Base-by-base conservation (phyloP, 2,113 vertebrate genomes). In the Phyllostomus discolor region DNA sequence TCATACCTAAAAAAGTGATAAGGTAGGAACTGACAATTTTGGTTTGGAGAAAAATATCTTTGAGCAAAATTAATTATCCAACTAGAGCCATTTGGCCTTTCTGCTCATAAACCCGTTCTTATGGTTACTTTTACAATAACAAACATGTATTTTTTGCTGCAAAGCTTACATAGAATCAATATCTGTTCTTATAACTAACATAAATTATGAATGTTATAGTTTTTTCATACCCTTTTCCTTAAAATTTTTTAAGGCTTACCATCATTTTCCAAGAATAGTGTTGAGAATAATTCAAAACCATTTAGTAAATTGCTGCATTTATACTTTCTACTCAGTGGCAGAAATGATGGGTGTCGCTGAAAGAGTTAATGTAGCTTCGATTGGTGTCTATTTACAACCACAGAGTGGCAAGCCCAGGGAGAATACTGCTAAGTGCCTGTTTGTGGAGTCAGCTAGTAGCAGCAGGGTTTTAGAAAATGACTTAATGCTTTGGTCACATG, bases 261-360 rank as follows among this genome's bases (percentile, higher is more conserved):
- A 50, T 93, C 66, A 81, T 94, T 95, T 97, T 83, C 43, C 41
- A 95, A 81, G 90, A 78, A 95, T 54, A 70, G 43, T 33, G 9
- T 52, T 83, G 83, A 95, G 46, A 87, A 93, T 81, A 92, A 94
- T 85, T 94, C n/a, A 75, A 95, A 93, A 80, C 73, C 76, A 92
- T 81, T 97, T 95, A 91, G 76, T 81, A 96, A 97, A 97, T 85
- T 92, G 59, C 81, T 82, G 75, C 88, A 92, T 95, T 94, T 95
- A 38, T 95, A 31, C 41, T 22, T 95, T 76, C 67, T 95, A 4
- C 78, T 94, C 87, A 76, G 59, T 76, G 75, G 67, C 48, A 43
- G 19, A n/a, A 48, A n/a, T 83, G 6, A 75, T 10, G 33, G 16
- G 2, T 7, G 1, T 62, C 76, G 20, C 52, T 33, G 80, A 95